Conservation (phyloP, 2,888 invertebrate genomes). For the Argynnis bischoffii region DNA sequence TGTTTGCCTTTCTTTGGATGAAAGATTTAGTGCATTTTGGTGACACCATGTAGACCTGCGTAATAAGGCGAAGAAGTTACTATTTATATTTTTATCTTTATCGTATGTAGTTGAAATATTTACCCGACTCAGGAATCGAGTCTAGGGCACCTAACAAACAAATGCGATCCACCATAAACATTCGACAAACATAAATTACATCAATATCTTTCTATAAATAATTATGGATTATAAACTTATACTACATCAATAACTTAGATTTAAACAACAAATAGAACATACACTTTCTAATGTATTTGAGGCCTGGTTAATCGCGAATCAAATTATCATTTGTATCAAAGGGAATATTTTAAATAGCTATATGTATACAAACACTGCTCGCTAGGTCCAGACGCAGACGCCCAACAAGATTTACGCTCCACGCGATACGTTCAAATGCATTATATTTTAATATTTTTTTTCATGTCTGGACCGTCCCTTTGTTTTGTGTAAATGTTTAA, state of each 20-base stretch:
- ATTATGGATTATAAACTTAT: neutral
- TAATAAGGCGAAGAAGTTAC: too few species aligned
- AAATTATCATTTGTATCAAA: slow-evolving; percentile 82
- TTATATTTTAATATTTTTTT: slow-evolving; percentile 66
- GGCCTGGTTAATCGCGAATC: slow-evolving; percentile 53
- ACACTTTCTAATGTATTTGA: neutral
- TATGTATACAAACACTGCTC: slow-evolving; percentile 64
- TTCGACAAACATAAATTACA: too few species aligned
- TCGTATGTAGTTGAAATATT: too few species aligned
- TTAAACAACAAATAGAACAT: neutral
- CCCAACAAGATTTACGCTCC: slow-evolving; percentile 75
- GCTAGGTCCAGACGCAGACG: slow-evolving; percentile 72
- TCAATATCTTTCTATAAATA: too few species aligned
- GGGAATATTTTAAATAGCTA: slow-evolving; percentile 81
- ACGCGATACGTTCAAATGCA: slow-evolving; percentile 70
- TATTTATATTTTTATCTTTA: too few species aligned
- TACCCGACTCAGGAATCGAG: too few species aligned
- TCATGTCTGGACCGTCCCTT: slow-evolving; percentile 64
- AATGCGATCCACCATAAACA: too few species aligned
- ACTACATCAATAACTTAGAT: neutral
- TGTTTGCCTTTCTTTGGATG: slow-evolving; percentile 22
- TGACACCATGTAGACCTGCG: neutral
- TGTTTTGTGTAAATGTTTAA: slow-evolving; percentile 57
- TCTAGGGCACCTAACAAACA: too few species aligned
- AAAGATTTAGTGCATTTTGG: neutral